Evolutionary conservation across 1,140 invertebrate species (phyloP).

Genomic region (Paracyclopina nana): DNA sequence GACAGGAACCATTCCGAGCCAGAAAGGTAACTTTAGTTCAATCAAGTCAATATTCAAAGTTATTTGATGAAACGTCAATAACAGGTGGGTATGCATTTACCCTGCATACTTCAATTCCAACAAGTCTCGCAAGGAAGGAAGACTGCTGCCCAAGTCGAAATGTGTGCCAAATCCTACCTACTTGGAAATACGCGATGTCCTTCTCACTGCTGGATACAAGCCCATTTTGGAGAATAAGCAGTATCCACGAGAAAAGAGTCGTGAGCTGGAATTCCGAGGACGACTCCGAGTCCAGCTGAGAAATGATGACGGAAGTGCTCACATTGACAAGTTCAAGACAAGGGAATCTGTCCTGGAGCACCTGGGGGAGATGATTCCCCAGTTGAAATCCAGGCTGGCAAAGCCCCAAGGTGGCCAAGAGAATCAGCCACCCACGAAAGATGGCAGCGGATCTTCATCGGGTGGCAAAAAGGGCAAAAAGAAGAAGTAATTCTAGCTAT

Average conservation of each 20-base stretch:
- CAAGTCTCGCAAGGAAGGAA: constrained; percentile 65
- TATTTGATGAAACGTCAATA: no score
- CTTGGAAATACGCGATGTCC: constrained; percentile 78
- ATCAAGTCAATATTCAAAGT: no score
- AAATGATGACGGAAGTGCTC: constrained; percentile 64
- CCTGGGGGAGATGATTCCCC: constrained; percentile 67
- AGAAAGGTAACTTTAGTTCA: no score
- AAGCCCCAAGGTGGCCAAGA: constrained; percentile 27
- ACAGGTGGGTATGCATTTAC: constrained; percentile 93
- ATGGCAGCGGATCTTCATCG: no score
- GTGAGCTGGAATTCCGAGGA: constrained; percentile 59
- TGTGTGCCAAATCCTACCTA: constrained; percentile 84
- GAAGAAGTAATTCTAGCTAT: no score
- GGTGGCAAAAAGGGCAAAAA: constrained; percentile 24
- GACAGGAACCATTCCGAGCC: no score
- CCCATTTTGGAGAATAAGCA: constrained; percentile 84
- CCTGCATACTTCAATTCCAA: constrained; percentile 89
- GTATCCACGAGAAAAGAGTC: constrained; percentile 73
- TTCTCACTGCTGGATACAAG: constrained; percentile 53
- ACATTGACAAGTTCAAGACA: constrained; percentile 21
- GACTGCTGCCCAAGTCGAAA: constrained; percentile 53
- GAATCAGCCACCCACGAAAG: constrained; percentile 19
- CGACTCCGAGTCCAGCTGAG: constrained; percentile 75
- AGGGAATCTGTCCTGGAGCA: constrained; percentile 56
- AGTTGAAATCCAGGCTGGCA: constrained; percentile 55